These are phyloP conservation scores for Lochmaea crataegi DNA, from an alignment of 2,888 invertebrate genomes.

Conservation along the genomic window DNA sequence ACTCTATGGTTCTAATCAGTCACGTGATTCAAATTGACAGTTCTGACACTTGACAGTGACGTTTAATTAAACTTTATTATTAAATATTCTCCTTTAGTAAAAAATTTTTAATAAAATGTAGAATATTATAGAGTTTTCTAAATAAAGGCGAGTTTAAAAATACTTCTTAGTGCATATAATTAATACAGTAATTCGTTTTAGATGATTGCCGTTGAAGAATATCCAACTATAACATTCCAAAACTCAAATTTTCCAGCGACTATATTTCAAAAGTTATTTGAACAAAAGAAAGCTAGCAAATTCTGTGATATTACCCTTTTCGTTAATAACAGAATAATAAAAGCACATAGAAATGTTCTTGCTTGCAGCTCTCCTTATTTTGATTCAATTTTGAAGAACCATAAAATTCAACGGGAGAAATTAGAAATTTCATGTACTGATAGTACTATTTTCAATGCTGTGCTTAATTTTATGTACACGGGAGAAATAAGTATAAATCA, in stretches of 20 bases:
- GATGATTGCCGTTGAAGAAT: constrained; percentile 60
- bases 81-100: background rate
- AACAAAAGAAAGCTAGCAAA: constrained; percentile 69
- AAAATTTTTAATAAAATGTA: constrained; percentile 16
- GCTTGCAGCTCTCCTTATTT: constrained; percentile 75
- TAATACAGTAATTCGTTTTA: constrained; percentile 39
- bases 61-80: background rate
- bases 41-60: constrained; percentile 10
- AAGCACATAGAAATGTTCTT: constrained; percentile 73
- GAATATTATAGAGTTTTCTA: background rate
- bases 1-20: too few species aligned
- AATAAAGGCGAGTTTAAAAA: constrained; percentile 1
- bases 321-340: constrained; percentile 70
- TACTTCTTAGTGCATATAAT: background rate
- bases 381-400: constrained; percentile 71
- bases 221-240: constrained; percentile 62
- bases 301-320: constrained; percentile 73
- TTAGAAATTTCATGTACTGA: constrained; percentile 70
- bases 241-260: constrained; percentile 60
- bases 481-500: constrained; percentile 71
- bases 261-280: constrained; percentile 62
- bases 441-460: constrained; percentile 69
- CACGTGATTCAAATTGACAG: background rate
- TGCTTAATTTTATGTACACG: constrained; percentile 76
- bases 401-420: constrained; percentile 68